These are phyloP conservation scores for Hyphantria cunea DNA, from an alignment of 1,140 invertebrate genomes.

Conservation along the genomic window DNA sequence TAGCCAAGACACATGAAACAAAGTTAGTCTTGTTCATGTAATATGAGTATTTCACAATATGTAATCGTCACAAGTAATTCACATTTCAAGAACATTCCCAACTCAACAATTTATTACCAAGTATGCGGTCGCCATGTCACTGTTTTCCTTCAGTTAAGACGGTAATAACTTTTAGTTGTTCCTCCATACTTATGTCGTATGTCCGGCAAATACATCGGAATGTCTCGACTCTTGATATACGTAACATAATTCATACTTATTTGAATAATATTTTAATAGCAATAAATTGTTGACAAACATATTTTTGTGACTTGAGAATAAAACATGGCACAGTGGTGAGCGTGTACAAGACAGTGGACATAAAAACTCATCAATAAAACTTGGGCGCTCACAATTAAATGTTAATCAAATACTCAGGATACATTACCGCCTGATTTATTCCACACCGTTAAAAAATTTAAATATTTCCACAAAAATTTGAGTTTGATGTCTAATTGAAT, in stretches of 20 bases:
- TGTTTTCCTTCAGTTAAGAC: not conserved
- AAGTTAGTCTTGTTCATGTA: too few species aligned
- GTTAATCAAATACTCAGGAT: conserved; percentile 3
- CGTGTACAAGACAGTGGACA: not conserved
- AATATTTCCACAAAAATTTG: conserved; percentile 10
- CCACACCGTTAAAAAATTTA: conserved; percentile 5
- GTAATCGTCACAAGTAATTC: not conserved
- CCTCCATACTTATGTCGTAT: not conserved
- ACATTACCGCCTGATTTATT: too few species aligned
- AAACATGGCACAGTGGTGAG: not conserved
- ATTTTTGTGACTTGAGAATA: not conserved
- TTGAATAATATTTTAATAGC: not conserved
- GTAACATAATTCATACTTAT: conserved; percentile 2
- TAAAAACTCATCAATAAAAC: not conserved
- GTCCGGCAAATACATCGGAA: conserved; percentile 2
- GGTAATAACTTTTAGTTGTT: conserved; percentile 1
- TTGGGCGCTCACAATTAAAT: conserved; percentile 1
- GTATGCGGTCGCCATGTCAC: not conserved
- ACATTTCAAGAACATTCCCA: conserved; percentile 4
- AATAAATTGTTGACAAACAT: conserved; percentile 1
- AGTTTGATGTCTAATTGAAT: conserved; percentile 28
- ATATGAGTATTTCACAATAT: not conserved
- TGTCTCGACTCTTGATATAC: not conserved
- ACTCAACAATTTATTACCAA: conserved; percentile 6
- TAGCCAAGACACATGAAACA: too few species aligned